phyloP scores from a whole-genome alignment of 2,888 invertebrate species.

The Syrista parreyssii region DNA sequence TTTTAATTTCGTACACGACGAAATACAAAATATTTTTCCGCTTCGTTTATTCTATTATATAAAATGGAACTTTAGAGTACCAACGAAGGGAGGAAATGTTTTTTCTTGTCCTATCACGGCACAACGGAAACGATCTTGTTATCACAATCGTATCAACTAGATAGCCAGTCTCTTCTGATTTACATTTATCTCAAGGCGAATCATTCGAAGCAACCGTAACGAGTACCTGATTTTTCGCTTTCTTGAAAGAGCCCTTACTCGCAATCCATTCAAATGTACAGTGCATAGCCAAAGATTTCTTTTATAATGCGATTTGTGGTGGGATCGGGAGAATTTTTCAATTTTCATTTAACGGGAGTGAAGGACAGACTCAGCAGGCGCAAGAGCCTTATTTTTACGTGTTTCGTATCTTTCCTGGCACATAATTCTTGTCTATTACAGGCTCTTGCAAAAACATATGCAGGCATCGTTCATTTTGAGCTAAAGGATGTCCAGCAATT shows the following conservation, averaged over 20 bases:
- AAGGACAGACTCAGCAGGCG: neutral
- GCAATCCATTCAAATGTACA: neutral
- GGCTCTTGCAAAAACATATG: conserved; percentile 99
- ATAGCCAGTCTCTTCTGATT: neutral
- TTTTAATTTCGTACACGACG: neutral
- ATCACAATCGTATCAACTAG: neutral
- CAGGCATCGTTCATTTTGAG: conserved; percentile 98
- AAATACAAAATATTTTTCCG: neutral
- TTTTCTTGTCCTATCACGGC: neutral
- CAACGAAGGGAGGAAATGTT: neutral
- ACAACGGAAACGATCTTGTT: neutral
- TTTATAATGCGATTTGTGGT: neutral
- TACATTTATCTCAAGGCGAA: neutral
- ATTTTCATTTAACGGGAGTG: neutral
- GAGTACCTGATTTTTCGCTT: neutral
- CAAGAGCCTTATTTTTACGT: conserved; percentile 71
- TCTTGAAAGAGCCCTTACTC: neutral
- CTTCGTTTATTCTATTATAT: neutral
- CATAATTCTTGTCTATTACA: conserved; percentile 98
- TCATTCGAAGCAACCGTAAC: neutral
- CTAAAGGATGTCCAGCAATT: conserved; percentile 98
- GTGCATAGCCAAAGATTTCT: neutral
- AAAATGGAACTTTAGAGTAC: neutral
- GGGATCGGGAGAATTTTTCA: neutral
- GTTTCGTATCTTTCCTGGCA: conserved; percentile 98